A percentile compares a stretch with the other conserved stretches of the same genome.
Evolutionary conservation across 53 echinoderm and acorn worm species (phyloP).

Genomic region (Astropecten irregularis): DNA sequence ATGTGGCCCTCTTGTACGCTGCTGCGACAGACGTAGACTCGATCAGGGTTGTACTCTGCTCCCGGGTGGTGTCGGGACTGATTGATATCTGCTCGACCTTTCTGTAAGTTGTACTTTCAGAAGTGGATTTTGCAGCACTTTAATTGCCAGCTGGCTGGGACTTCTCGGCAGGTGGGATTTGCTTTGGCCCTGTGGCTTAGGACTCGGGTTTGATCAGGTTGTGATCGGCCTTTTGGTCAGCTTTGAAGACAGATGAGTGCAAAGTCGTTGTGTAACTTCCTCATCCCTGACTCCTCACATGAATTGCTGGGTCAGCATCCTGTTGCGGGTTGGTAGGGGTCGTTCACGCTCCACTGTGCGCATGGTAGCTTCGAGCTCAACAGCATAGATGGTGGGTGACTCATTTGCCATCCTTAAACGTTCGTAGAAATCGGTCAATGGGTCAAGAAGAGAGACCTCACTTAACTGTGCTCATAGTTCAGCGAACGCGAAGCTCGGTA

Average conservation of each 20-base stretch:
- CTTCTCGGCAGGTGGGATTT: neutral
- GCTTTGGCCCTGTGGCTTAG: neutral
- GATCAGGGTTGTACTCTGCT: neutral
- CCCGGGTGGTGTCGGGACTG: neutral
- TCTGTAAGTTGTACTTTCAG: conserved; percentile 13
- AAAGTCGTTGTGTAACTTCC: conserved; percentile 16
- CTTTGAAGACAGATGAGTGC: conserved; percentile 26
- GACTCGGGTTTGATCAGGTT: neutral
- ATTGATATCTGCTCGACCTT: conserved; percentile 6
- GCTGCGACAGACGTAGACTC: neutral
- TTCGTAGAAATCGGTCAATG: conserved; percentile 49
- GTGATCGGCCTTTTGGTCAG: neutral
- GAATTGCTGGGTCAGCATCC: conserved; percentile 33
- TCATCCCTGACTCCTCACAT: conserved; percentile 32
- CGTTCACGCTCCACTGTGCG: conserved; percentile 4
- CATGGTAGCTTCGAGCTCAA: conserved; percentile 26
- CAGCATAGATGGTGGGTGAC: conserved; percentile 29
- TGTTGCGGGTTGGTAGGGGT: conserved; percentile 6
- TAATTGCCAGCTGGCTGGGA: neutral
- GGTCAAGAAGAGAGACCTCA: conserved; percentile 5
- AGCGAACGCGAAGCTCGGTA: neutral
- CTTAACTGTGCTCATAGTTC: conserved; percentile 26
- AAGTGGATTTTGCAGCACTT: conserved; percentile 3
- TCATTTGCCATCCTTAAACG: conserved; percentile 15
- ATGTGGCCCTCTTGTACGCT: conserved; percentile 45